These are phyloP conservation scores for Microcaecilia unicolor DNA, from an alignment of 2,797 vertebrate genomes.

Conservation along the genomic window DNA sequence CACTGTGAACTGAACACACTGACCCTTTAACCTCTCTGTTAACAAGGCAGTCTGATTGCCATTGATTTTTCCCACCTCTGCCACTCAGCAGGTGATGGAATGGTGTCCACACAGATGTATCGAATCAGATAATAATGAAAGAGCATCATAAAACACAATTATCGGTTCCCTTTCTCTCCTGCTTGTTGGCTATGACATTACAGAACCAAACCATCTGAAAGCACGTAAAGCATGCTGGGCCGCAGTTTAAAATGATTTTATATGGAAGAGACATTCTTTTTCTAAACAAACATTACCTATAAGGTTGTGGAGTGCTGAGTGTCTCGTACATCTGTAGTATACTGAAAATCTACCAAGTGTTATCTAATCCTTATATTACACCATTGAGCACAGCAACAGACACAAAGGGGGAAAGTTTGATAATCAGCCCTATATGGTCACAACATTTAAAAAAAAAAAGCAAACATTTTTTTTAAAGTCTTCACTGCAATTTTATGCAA, in stretches of 20 bases:
- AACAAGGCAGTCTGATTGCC: slow-evolving; percentile 88
- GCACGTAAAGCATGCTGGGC: not conserved
- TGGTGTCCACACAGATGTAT: slow-evolving; percentile 79
- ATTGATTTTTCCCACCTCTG: slow-evolving; percentile 86
- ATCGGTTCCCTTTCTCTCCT: slow-evolving; percentile 70
- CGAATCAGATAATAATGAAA: slow-evolving; percentile 78
- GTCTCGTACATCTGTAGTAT: slow-evolving; percentile 22
- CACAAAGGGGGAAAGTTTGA: no score
- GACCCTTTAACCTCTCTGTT: slow-evolving; percentile 75
- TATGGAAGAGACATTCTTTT: no score
- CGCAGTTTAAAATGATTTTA: no score
- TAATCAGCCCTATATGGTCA: no score
- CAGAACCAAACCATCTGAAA: slow-evolving; percentile 58
- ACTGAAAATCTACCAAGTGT: slow-evolving; percentile 28
- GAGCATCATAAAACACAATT: slow-evolving; percentile 78
- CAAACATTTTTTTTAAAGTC: no score
- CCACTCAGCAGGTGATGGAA: slow-evolving; percentile 82
- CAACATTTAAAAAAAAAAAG: no score
- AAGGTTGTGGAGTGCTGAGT: no score
- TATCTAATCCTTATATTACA: slow-evolving; percentile 48
- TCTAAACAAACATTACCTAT: no score
- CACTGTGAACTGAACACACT: slow-evolving; percentile 75
- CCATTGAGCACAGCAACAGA: no score
- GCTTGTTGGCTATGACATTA: slow-evolving; percentile 75
- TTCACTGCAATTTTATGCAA: no score